Percentiles rank a stretch among this genome's conserved stretches.
phyloP scores from a whole-genome alignment of 2,113 vertebrate genomes.

The Pygoscelis antarcticus region DNA sequence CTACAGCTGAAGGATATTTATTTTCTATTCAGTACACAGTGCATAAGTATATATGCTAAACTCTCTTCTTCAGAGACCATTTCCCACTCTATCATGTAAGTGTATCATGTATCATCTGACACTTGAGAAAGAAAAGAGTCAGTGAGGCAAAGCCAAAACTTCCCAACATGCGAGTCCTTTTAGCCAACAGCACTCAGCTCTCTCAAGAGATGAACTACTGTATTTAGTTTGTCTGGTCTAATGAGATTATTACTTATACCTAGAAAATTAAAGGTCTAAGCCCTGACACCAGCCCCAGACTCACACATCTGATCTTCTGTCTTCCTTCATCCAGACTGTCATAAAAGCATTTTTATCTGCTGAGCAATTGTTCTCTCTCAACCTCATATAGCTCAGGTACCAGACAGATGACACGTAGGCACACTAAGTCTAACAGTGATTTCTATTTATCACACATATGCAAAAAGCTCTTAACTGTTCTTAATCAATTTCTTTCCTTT shows the following conservation, averaged over 20 bases:
- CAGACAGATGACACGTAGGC: not conserved
- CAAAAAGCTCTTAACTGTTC: not conserved
- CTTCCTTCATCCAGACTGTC: not conserved
- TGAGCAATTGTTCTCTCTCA: not conserved
- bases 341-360: not conserved
- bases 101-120: not conserved
- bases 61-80: not conserved
- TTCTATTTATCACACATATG: not conserved
- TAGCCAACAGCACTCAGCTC: not conserved
- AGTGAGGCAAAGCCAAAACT: not conserved
- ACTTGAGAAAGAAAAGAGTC: not conserved
- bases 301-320: not conserved
- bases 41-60: not conserved
- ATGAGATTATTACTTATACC: not conserved
- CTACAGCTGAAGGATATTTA: not conserved
- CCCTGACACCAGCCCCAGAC: not conserved
- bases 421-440: not conserved
- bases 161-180: rapidly evolving
- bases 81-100: rapidly evolving
- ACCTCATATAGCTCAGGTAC: rapidly evolving
- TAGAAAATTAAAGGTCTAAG: not conserved
- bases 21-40: not conserved
- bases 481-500: not conserved
- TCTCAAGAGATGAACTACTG: rapidly evolving
- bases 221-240: not conserved